Base-by-base conservation (phyloP, 2,797 vertebrate species). In the Pagetopsis macropterus region DNA sequence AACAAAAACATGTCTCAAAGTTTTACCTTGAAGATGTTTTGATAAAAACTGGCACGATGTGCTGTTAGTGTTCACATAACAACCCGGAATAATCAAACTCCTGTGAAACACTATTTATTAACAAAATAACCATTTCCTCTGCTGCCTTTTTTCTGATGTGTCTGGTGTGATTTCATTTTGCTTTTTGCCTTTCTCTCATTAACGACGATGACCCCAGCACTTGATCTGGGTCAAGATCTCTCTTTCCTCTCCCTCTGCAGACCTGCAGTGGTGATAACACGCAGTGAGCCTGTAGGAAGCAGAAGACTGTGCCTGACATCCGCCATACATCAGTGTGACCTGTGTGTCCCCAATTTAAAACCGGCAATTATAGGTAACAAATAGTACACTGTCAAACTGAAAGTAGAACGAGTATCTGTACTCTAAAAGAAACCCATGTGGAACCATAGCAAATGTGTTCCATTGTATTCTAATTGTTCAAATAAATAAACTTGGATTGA, bases 241-340 rank as follows among this genome's bases (percentile, higher is more conserved):
- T 73, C 51, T 72, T 62, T 55, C 8, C 43, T 37, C 62, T 70
- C 33, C 33, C 60, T 44, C 54, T 55, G 58, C 71, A 55, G 65
- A 64, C 44, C 55, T 48, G 65, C 63, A n/a, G 55, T 2, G n/a
- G 58, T 70, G 61, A 66, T 78, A 77, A 85, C 41, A 73, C 21
- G 40, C 81, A 51, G 45, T 41, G 60, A 76, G 64, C 56, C 66
- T 46, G 48, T 10, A 64, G 52, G 56, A 44, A 70, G 64, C 75
- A 62, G 76, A 65, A 61, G 72, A 71, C 59, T 40, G 66, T 12
- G 44, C 57, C 46, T 52, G 73, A 88, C 82, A 82, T 56, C 54
- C 13, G 40, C 65, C 72, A 82, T 83, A 75, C 84, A 84, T 88
- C 84, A 85, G 33, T 2, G 3, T 56, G 81, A 78, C 68, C 79